Conservation (phyloP, 2,888 invertebrate species). For the Himalopsyche tibetana region DNA sequence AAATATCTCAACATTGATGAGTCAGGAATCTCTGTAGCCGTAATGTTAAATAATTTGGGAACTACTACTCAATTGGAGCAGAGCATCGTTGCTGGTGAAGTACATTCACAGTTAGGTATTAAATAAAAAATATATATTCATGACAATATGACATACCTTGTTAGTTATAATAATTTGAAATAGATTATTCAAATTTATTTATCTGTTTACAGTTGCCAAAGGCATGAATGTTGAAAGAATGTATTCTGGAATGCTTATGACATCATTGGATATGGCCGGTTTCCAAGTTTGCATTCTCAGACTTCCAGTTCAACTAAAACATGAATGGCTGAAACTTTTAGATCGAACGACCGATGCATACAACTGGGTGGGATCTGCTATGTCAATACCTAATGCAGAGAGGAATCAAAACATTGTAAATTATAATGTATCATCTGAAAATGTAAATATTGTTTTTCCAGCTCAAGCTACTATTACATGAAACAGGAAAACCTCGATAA, state of each 20-base stretch:
- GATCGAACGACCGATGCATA: slow-evolving; percentile 79
- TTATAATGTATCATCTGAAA: background rate
- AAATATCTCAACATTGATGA: slow-evolving; percentile 70
- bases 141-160: background rate
- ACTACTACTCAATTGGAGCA: slow-evolving; percentile 86
- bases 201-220: slow-evolving; percentile 70
- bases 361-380: slow-evolving; percentile 76
- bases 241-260: slow-evolving; percentile 80
- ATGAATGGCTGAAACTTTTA: slow-evolving; percentile 76
- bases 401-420: background rate
- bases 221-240: slow-evolving; percentile 76
- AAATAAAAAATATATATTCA: slow-evolving; percentile 42
- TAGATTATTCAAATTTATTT: background rate
- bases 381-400: slow-evolving; percentile 36
- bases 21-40: slow-evolving; percentile 75
- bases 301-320: slow-evolving; percentile 72
- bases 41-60: slow-evolving; percentile 88
- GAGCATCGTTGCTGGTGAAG: slow-evolving; percentile 83
- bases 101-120: slow-evolving; percentile 80
- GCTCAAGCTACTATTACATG: background rate
- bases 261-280: slow-evolving; percentile 88
- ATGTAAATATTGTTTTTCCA: background rate
- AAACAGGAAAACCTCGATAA: too few relatives aligned
- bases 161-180: background rate
- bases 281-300: slow-evolving; percentile 84